Evolutionary conservation across 2,888 invertebrate species (phyloP).

Genomic region (Mythimna vitellina): DNA sequence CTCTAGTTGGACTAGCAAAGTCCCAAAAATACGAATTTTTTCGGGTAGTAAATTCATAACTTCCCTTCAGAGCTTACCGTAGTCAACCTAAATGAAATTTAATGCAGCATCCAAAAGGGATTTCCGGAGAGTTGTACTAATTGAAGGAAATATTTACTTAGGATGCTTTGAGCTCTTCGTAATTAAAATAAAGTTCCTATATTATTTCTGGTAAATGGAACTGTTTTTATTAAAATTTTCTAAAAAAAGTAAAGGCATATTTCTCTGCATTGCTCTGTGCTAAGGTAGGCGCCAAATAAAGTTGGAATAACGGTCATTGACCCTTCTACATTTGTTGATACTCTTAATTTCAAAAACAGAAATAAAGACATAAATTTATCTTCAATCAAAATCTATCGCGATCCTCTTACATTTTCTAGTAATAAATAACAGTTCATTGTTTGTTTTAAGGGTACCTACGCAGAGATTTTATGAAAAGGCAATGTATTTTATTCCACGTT

Average conservation of each 20-base stretch:
- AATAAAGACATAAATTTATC: too few relatives aligned
- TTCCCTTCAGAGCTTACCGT: constrained; percentile 49
- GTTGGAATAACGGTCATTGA: too few relatives aligned
- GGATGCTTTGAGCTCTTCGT: constrained; percentile 46
- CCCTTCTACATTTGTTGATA: too few relatives aligned
- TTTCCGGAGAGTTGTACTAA: constrained; percentile 59
- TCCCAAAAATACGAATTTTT: constrained; percentile 14
- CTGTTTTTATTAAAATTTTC: constrained; percentile 15
- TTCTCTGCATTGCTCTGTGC: not conserved
- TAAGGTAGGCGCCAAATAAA: too few relatives aligned
- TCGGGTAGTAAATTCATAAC: constrained; percentile 35
- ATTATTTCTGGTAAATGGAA: constrained; percentile 32
- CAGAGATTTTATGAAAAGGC: too few relatives aligned
- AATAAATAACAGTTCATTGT: too few relatives aligned
- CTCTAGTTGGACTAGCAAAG: constrained; percentile 7
- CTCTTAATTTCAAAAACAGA: too few relatives aligned
- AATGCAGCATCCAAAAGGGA: constrained; percentile 55
- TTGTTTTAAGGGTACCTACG: too few relatives aligned
- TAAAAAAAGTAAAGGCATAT: not conserved
- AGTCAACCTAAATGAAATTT: constrained; percentile 49
- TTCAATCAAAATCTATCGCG: too few relatives aligned
- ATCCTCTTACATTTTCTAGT: too few relatives aligned
- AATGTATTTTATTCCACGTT: too few relatives aligned
- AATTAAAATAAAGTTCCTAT: constrained; percentile 50
- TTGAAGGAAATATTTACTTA: constrained; percentile 66